phyloP scores from a whole-genome alignment of 2,113 vertebrate genomes.

The Hydropotes inermis region DNA sequence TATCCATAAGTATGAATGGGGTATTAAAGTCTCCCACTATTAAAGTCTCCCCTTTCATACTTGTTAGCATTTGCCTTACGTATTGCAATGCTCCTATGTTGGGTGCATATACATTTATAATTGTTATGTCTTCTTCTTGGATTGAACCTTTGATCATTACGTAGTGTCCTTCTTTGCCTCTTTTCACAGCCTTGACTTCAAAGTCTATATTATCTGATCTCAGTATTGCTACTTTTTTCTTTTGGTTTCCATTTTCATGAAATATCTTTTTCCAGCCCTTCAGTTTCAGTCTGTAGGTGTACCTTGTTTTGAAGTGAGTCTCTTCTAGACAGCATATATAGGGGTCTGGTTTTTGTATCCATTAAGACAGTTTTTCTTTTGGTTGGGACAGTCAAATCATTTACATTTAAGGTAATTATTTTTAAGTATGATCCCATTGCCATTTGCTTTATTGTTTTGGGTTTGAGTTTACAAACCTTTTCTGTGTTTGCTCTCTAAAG shows the following conservation, averaged over 20 bases:
- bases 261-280: not conserved
- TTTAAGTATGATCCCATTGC: accelerated
- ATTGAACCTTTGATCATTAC: not conserved
- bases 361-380: not conserved
- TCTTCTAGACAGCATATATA: not conserved
- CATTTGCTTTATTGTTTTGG: not conserved
- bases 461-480: not conserved
- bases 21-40: not conserved
- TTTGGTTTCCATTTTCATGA: not conserved
- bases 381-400: not conserved
- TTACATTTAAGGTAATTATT: not conserved
- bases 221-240: not conserved
- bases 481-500: not conserved
- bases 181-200: not conserved
- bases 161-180: not conserved
- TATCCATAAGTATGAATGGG: not conserved
- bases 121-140: not conserved
- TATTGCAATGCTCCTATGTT: not conserved
- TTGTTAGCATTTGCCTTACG: not conserved
- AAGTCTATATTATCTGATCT: not conserved
- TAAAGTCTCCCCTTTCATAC: no score
- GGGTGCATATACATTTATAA: not conserved
- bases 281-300: not conserved
- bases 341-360: not conserved
- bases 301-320: not conserved